These are phyloP conservation scores for Pelvicachromis taeniatus DNA, from an alignment of 2,113 vertebrate genomes.

Conservation along the genomic window DNA sequence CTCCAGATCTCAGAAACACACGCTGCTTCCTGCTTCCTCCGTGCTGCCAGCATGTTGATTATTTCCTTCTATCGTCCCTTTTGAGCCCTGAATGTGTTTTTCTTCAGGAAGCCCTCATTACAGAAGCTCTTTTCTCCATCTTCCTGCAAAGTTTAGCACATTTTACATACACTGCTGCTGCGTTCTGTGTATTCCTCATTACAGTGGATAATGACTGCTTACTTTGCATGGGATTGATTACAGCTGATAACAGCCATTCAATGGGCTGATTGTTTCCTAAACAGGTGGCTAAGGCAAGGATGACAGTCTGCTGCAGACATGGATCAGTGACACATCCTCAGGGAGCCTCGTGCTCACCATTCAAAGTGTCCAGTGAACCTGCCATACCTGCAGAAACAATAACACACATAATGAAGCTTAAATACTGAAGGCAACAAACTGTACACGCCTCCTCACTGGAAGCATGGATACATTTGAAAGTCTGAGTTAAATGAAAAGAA, in stretches of 20 bases:
- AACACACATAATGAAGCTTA: neutral
- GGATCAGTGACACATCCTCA: neutral
- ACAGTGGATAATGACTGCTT: neutral
- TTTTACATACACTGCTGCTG: neutral
- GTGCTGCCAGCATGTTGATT: neutral
- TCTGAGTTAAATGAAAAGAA: neutral
- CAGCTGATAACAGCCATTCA: neutral
- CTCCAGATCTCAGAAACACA: neutral
- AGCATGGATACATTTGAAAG: neutral
- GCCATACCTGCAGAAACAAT: neutral
- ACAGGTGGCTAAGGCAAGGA: neutral
- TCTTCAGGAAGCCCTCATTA: neutral
- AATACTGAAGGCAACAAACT: neutral
- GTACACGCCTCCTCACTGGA: neutral
- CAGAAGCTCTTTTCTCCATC: neutral
- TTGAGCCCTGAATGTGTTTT: neutral
- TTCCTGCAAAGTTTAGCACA: neutral
- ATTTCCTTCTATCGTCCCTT: neutral
- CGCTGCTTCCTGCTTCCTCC: neutral
- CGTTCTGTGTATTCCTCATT: neutral
- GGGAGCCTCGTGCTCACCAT: neutral
- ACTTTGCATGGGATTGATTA: neutral
- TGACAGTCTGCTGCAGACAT: neutral
- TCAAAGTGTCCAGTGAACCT: neutral
- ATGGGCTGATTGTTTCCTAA: neutral